Percentiles rank a stretch among this genome's conserved stretches.
Conservation (phyloP, 2,113 vertebrate species). For the Sturnira hondurensis region DNA sequence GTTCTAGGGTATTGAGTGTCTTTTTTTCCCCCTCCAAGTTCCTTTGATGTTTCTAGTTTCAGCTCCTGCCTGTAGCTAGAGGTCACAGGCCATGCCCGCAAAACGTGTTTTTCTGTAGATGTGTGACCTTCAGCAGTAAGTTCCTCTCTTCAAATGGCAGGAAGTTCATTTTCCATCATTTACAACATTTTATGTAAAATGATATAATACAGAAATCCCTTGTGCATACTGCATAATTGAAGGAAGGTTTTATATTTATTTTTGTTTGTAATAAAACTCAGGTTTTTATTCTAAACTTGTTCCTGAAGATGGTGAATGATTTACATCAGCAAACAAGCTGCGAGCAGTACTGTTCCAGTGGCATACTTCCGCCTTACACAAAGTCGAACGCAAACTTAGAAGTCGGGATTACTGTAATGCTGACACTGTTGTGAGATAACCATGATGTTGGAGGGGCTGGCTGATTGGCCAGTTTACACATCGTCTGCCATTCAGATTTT, state of each 20-base stretch:
- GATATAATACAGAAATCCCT: slow-evolving; percentile 70
- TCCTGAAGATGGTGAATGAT: slow-evolving; percentile 71
- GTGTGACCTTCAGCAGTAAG: slow-evolving; percentile 47
- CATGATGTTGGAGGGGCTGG: slow-evolving; percentile 12
- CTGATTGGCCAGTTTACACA: background rate
- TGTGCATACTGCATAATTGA: slow-evolving; percentile 76
- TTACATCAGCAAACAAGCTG: slow-evolving; percentile 69
- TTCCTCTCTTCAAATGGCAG: slow-evolving; percentile 28
- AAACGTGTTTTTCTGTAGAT: slow-evolving; percentile 39
- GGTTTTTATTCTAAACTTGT: slow-evolving; percentile 76
- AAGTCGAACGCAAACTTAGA: slow-evolving; percentile 69
- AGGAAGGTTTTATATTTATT: slow-evolving; percentile 71
- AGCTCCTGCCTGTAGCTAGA: slow-evolving; percentile 38
- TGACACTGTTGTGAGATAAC: background rate
- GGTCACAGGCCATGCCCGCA: slow-evolving; percentile 55
- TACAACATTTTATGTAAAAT: slow-evolving; percentile 76
- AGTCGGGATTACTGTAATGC: slow-evolving; percentile 36
- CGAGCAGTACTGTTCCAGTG: slow-evolving; percentile 56
- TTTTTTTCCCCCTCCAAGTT: slow-evolving; percentile 46
- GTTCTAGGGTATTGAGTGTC: slow-evolving; percentile 52
- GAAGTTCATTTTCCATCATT: slow-evolving; percentile 54
- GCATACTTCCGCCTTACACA: slow-evolving; percentile 43
- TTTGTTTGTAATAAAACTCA: slow-evolving; percentile 77
- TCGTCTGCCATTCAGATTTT: background rate
- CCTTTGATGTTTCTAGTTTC: slow-evolving; percentile 59